These are phyloP conservation scores for Watersipora subatra DNA, from an alignment of 1,140 invertebrate species.

Conservation along the genomic window DNA sequence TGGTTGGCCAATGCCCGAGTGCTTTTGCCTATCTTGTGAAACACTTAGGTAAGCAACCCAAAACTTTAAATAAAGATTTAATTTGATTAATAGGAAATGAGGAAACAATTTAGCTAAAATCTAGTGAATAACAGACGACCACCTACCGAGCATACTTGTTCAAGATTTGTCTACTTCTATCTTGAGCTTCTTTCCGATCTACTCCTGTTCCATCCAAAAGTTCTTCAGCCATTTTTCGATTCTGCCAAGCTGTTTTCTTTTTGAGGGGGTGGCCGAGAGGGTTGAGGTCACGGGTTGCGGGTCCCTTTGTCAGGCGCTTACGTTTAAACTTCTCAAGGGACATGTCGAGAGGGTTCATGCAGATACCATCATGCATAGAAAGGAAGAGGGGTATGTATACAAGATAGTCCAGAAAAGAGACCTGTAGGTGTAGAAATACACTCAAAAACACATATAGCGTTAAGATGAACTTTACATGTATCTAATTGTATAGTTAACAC, in stretches of 20 bases:
- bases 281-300: constrained; percentile 28
- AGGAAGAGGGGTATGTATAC: constrained; percentile 35
- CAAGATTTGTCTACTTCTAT: neutral
- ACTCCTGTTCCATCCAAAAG: constrained; percentile 12
- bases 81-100: too few species aligned
- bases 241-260: constrained; percentile 14
- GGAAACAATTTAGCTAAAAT: too few species aligned
- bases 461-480: too few species aligned
- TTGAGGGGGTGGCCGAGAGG: constrained; percentile 21
- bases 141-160: neutral
- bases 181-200: neutral
- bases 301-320: constrained; percentile 14
- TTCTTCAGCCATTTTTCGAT: constrained; percentile 15
- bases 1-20: too few species aligned
- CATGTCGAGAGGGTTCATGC: constrained; percentile 34
- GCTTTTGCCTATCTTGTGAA: too few species aligned
- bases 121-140: too few species aligned
- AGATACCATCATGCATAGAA: constrained; percentile 35
- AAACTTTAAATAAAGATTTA: too few species aligned
- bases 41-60: too few species aligned
- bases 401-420: constrained; percentile 35
- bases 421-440: constrained; percentile 16
- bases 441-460: too few species aligned
- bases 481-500: too few species aligned
- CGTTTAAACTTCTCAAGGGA: constrained; percentile 23